Evolutionary conservation across 2,113 vertebrate genomes (phyloP).

Genomic region (Panurus biarmicus): DNA sequence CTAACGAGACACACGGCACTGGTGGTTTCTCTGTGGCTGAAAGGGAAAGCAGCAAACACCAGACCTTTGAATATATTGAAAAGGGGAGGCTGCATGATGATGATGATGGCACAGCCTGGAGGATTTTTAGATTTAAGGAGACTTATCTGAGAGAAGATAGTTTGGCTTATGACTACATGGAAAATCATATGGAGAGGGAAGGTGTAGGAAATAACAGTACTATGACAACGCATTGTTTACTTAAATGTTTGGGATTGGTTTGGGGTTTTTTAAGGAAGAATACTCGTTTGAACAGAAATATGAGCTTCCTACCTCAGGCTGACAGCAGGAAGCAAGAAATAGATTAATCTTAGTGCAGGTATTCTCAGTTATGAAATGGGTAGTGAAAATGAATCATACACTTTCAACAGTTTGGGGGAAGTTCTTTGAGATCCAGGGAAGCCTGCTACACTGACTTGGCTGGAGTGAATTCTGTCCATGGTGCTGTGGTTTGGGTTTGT

Average conservation of each 20-base stretch:
- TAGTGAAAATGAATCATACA: background rate
- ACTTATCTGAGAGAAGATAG: background rate
- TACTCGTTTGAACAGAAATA: background rate
- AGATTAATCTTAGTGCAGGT: background rate
- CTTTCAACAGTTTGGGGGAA: background rate
- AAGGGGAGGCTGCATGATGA: background rate
- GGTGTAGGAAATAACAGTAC: background rate
- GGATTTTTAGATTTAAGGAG: background rate
- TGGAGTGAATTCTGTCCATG: background rate
- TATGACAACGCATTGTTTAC: background rate
- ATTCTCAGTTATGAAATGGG: background rate
- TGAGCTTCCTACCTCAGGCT: background rate
- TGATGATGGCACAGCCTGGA: background rate
- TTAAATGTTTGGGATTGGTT: background rate
- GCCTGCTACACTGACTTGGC: background rate
- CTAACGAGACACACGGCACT: background rate
- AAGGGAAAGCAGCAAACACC: background rate
- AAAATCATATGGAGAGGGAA: background rate
- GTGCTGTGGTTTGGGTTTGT: background rate
- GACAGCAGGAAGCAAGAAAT: background rate
- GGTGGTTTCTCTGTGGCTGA: background rate
- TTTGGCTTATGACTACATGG: background rate
- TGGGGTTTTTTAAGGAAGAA: background rate
- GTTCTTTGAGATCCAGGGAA: background rate
- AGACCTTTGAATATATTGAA: background rate